Evolutionary conservation across 2,113 vertebrate genomes (phyloP).

Genomic region (Rhizomys pruinosus): DNA sequence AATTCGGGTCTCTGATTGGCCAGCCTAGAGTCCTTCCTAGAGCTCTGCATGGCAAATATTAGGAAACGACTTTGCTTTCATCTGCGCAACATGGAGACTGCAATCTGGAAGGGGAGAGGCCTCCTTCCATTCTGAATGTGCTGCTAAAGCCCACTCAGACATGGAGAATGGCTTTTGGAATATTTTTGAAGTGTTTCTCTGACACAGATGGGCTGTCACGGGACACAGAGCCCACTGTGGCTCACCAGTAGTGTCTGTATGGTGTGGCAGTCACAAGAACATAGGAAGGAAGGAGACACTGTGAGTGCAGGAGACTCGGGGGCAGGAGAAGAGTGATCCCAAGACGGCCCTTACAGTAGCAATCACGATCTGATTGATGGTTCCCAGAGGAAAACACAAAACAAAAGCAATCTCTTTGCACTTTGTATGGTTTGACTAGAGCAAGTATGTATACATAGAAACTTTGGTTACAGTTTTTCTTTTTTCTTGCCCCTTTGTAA

Average conservation of each 20-base stretch:
- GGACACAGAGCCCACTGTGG: background rate
- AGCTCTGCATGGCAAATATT: too few relatives aligned
- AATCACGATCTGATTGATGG: background rate
- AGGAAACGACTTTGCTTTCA: background rate
- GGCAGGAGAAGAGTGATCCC: background rate
- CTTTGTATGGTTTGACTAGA: accelerated
- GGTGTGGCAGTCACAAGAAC: background rate
- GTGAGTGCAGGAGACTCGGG: background rate
- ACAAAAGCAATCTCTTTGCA: background rate
- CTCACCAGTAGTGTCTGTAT: background rate
- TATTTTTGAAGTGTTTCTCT: background rate
- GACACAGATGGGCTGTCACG: accelerated
- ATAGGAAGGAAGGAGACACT: background rate
- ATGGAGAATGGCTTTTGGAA: accelerated
- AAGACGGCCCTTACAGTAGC: background rate
- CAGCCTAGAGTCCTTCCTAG: background rate
- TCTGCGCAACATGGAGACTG: background rate
- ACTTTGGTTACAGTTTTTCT: background rate
- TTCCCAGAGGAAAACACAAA: background rate
- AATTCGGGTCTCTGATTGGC: background rate
- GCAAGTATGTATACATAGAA: background rate
- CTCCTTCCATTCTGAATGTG: background rate
- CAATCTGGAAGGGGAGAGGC: background rate
- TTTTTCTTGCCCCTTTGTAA: background rate
- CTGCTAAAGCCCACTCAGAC: background rate